Evolutionary conservation across 2,113 vertebrate species (phyloP).

Genomic region (Poeciliopsis occidentalis): DNA sequence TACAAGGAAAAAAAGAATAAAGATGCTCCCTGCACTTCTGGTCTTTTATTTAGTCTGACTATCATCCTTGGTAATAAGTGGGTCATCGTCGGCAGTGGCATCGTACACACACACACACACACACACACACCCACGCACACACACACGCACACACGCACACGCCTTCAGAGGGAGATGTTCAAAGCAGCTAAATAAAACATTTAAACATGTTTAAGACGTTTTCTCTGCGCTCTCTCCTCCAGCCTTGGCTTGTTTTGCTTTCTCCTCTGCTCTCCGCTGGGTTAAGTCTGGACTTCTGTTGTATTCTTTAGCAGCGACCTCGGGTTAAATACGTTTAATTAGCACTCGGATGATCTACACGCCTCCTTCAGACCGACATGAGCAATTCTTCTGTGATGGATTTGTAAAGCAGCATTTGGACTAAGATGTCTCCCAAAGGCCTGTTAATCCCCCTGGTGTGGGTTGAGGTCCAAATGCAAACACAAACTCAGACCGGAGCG

Average conservation of each 20-base stretch:
- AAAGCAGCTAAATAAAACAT: constrained; percentile 79
- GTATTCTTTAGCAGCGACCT: constrained; percentile 54
- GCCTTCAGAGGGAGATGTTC: constrained; percentile 51
- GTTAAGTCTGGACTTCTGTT: constrained; percentile 32
- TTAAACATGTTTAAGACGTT: constrained; percentile 62
- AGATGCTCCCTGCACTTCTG: constrained; percentile 3
- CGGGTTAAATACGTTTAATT: constrained; percentile 79
- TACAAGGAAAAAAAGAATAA: neutral
- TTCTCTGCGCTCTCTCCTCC: constrained; percentile 23
- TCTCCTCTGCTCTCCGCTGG: neutral
- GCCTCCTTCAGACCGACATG: constrained; percentile 45
- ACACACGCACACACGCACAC: constrained; percentile 3
- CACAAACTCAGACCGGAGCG: constrained; percentile 5
- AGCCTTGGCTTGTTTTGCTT: constrained; percentile 38
- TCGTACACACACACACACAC: neutral
- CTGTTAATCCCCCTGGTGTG: constrained; percentile 39
- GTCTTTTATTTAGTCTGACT: constrained; percentile 39
- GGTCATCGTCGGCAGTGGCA: constrained; percentile 54
- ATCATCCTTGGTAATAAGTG: constrained; percentile 56
- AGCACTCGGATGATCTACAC: constrained; percentile 60
- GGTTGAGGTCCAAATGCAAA: constrained; percentile 34
- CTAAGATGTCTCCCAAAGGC: constrained; percentile 26
- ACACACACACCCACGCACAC: neutral
- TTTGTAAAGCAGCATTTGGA: constrained; percentile 5
- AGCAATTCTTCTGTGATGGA: neutral